phyloP scores from a whole-genome alignment of 1,140 invertebrate species.

The Bradynema listronoti region DNA sequence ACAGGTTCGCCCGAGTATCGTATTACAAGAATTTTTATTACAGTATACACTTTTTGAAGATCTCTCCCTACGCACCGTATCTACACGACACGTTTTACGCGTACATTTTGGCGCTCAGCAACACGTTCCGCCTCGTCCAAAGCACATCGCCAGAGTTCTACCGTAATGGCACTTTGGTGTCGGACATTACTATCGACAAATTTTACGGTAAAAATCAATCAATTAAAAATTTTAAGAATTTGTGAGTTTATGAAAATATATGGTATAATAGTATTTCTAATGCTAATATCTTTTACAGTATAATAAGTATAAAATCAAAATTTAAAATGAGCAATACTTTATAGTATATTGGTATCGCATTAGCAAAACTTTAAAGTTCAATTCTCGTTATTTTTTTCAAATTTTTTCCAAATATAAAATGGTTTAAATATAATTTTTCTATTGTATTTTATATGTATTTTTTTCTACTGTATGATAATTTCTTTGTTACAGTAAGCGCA shows the following conservation, averaged over 20 bases:
- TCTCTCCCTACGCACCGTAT: conserved; percentile 29
- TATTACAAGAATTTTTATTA: conserved; percentile 3
- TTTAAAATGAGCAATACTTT: too few relatives aligned
- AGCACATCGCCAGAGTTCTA: conserved; percentile 21
- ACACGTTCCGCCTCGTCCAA: conserved; percentile 24
- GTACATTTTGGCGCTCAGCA: conserved; percentile 25
- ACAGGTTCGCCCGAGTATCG: conserved; percentile 3
- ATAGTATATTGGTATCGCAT: too few relatives aligned
- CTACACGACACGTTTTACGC: conserved; percentile 34
- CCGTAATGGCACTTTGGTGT: conserved; percentile 30
- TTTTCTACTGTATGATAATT: too few relatives aligned
- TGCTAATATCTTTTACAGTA: too few relatives aligned
- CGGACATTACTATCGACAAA: too few relatives aligned
- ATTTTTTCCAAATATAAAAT: background rate
- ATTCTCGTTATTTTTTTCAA: background rate
- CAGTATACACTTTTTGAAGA: conserved; percentile 16
- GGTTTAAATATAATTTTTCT: background rate
- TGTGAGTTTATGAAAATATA: too few relatives aligned
- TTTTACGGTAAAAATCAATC: too few relatives aligned
- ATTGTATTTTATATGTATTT: background rate
- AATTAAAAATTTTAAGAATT: too few relatives aligned
- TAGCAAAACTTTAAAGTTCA: too few relatives aligned
- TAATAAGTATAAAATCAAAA: too few relatives aligned
- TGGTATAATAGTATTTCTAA: too few relatives aligned
- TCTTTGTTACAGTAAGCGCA: too few relatives aligned